phyloP scores from a whole-genome alignment of 2,888 invertebrate species.

The Agrochola lota region DNA sequence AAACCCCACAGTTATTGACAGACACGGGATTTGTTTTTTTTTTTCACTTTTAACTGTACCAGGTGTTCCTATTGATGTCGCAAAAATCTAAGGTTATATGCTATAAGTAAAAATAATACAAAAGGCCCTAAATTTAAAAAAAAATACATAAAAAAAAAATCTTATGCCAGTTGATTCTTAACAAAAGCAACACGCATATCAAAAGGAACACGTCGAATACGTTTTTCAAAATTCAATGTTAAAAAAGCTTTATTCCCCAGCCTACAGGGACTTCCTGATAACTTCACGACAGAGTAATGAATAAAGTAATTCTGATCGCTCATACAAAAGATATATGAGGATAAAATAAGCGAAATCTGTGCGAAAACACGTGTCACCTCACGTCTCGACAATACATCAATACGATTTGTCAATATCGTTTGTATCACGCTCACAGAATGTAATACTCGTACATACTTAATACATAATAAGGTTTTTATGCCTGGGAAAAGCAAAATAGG shows the following conservation, averaged over 20 bases:
- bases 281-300: conserved; percentile 5
- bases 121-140: too few relatives aligned
- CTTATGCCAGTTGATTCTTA: too few relatives aligned
- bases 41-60: neutral
- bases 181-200: too few relatives aligned
- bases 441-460: conserved; percentile 11
- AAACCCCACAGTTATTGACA: neutral
- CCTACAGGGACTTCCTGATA: neutral
- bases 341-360: conserved; percentile 28
- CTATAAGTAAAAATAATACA: too few relatives aligned
- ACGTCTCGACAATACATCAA: conserved; percentile 50
- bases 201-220: too few relatives aligned
- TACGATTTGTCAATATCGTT: conserved; percentile 54
- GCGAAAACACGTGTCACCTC: conserved; percentile 29
- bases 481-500: neutral
- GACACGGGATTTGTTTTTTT: too few relatives aligned
- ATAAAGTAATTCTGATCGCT: conserved; percentile 30
- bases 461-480: neutral
- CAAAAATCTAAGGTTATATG: too few relatives aligned
- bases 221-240: neutral
- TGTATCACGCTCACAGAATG: conserved; percentile 21
- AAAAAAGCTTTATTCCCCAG: neutral
- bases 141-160: too few relatives aligned
- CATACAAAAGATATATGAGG: conserved; percentile 33
- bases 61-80: too few relatives aligned